Base-by-base conservation (phyloP, 1,140 invertebrate genomes). In the Steinernema khuongi region DNA sequence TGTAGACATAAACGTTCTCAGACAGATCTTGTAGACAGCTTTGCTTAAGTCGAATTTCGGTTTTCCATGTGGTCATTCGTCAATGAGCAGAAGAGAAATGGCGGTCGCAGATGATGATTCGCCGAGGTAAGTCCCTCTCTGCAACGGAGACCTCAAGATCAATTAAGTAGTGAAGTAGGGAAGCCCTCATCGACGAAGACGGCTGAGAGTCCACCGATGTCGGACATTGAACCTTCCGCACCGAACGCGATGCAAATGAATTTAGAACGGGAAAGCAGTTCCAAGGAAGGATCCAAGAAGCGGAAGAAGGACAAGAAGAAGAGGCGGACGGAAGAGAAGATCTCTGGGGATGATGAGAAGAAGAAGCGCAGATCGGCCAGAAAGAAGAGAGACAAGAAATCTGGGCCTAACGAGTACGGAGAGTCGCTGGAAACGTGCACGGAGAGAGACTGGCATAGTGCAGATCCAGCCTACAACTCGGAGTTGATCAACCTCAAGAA, bases 401-500 rank as follows among this genome's bases (percentile, higher is more conserved):
- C 50, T 14, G 26, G 2, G 36, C 36, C 36, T 2, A 7, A 60
- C 14, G 50, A 60, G 50, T 60, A 60, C 50, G 50, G 50, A 7
- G 50, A 60, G 19, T 60, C 50, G 50, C 19, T 60, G 50, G 50
- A 60, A 26, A 22, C 14, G 19, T 60, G 50, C 50, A 17, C 50
- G 11, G 50, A 60, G 14, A 60, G 11, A 26, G 50, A 60, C 19
- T 60, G 50, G 50, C 50, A 60, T 14, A 60, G 50, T 22, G 50
- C 50, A 2, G 50, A 60, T 60, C 50, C 50, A 14, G 50, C 50
- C 22, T 60, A 60, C 50, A 60, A 60, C 50, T 60, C 50, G 11
- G 50, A 60, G 26, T 22, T 60, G 7, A 60, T 60, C 50, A 60
- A 60, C 19, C 50, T 60, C 14, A 60, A 60, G 50, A 60, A 60